Percentiles rank a stretch among this genome's conserved stretches.
Conservation (phyloP, 2,888 invertebrate genomes). For the Andrena chrysosceles region DNA sequence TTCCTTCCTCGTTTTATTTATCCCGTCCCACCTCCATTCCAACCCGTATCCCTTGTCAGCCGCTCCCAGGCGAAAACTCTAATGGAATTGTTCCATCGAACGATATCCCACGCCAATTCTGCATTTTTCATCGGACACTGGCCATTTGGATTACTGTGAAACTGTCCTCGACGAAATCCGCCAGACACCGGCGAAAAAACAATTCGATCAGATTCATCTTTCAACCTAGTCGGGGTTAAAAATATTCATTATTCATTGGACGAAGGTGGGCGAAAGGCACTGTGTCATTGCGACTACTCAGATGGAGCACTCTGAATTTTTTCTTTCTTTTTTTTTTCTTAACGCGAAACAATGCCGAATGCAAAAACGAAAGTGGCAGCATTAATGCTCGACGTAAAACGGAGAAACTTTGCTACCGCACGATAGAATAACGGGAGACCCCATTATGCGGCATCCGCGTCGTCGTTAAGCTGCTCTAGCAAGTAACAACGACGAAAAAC, state of each 20-base stretch:
- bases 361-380: slow-evolving; percentile 15
- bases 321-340: not conserved
- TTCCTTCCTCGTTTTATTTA: slow-evolving; percentile 46
- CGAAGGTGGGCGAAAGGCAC: not conserved
- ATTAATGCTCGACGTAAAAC: slow-evolving; percentile 33
- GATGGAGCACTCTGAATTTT: not conserved
- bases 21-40: slow-evolving; percentile 45
- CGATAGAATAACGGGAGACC: slow-evolving; percentile 49
- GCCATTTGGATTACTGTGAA: slow-evolving; percentile 62
- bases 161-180: slow-evolving; percentile 40
- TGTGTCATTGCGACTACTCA: not conserved
- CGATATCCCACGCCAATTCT: slow-evolving; percentile 68
- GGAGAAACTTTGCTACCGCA: slow-evolving; percentile 8
- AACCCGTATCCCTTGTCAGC: slow-evolving; percentile 67
- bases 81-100: slow-evolving; percentile 73
- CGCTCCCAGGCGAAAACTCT: slow-evolving; percentile 72
- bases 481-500: slow-evolving; percentile 69
- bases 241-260: not conserved
- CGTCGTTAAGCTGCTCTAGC: slow-evolving; percentile 57
- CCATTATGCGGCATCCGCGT: slow-evolving; percentile 32
- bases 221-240: slow-evolving; percentile 15
- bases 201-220: slow-evolving; percentile 36
- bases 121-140: slow-evolving; percentile 72
- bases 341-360: not conserved
- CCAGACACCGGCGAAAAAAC: slow-evolving; percentile 37